Evolutionary conservation across 2,797 vertebrate genomes (phyloP).

Genomic region (Calcarius lapponicus): DNA sequence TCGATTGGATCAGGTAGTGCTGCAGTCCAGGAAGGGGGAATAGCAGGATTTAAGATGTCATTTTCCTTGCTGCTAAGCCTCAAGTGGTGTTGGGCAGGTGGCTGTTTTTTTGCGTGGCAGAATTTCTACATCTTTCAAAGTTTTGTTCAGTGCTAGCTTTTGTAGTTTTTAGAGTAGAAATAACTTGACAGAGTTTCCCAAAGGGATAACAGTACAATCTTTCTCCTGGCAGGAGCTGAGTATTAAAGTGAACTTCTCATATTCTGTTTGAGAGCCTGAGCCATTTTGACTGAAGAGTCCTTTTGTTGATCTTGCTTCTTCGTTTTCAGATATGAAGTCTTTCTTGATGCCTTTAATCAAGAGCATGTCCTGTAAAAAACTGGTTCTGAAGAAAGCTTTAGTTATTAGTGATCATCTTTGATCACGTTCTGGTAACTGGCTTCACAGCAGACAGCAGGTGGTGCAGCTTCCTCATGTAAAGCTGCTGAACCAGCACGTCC

Average conservation of each 20-base stretch:
- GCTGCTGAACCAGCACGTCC: background rate
- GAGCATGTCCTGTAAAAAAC: background rate
- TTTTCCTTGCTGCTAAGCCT: background rate
- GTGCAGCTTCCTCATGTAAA: conserved; percentile 32
- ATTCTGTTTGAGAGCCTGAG: background rate
- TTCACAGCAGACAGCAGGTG: conserved; percentile 65
- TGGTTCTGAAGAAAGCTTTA: background rate
- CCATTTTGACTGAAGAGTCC: background rate
- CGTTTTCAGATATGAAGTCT: background rate
- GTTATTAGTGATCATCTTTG: background rate
- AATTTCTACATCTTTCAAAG: background rate
- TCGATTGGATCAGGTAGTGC: background rate
- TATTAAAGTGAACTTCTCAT: background rate
- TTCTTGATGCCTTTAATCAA: background rate
- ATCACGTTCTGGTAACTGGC: background rate
- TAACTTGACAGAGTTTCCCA: background rate
- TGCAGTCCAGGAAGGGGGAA: background rate
- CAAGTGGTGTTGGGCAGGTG: background rate
- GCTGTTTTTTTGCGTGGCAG: background rate
- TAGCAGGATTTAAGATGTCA: background rate
- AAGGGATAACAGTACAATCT: background rate
- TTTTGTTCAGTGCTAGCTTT: background rate
- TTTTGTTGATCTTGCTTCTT: background rate
- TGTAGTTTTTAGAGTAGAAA: background rate
- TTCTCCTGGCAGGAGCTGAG: background rate